These are phyloP conservation scores for Microctonus brassicae DNA, from an alignment of 2,888 invertebrate genomes.

Conservation along the genomic window DNA sequence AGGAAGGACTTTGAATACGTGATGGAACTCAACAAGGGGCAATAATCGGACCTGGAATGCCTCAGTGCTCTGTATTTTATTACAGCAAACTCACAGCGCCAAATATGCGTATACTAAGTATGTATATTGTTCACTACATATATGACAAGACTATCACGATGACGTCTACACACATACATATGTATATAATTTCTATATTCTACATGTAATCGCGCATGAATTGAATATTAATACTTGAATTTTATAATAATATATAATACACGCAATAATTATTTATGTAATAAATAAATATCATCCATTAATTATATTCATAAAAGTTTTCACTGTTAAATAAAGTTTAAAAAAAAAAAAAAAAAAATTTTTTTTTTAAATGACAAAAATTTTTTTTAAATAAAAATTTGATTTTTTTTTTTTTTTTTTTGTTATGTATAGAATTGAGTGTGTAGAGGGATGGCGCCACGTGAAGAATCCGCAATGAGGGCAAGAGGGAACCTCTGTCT, in stretches of 20 bases:
- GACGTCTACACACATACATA: background rate
- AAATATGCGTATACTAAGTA: slow-evolving; percentile 16
- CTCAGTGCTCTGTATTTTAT: slow-evolving; percentile 18
- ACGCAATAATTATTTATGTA: too few species aligned
- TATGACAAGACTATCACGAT: background rate
- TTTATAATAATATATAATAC: slow-evolving; percentile 1
- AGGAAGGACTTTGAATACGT: slow-evolving; percentile 21
- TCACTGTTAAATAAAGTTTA: too few species aligned
- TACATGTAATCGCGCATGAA: background rate
- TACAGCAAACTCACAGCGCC: slow-evolving; percentile 8
- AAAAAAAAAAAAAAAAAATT: too few species aligned
- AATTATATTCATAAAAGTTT: too few species aligned
- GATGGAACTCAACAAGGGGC: slow-evolving; percentile 28
- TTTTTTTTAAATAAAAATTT: too few species aligned
- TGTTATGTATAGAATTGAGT: background rate
- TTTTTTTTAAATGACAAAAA: too few species aligned
- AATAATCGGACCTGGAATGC: slow-evolving; percentile 29
- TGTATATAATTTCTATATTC: background rate
- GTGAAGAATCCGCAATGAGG: slow-evolving; percentile 41
- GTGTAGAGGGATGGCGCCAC: slow-evolving; percentile 18
- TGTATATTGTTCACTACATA: background rate
- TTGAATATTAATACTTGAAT: background rate
- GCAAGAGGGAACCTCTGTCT: slow-evolving; percentile 43
- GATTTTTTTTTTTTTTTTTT: too few species aligned
- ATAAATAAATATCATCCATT: too few species aligned